A percentile compares a stretch with the other conserved stretches of the same genome.
Conservation (phyloP, 2,113 vertebrate genomes). For the Lycocorax pyrrhopterus region DNA sequence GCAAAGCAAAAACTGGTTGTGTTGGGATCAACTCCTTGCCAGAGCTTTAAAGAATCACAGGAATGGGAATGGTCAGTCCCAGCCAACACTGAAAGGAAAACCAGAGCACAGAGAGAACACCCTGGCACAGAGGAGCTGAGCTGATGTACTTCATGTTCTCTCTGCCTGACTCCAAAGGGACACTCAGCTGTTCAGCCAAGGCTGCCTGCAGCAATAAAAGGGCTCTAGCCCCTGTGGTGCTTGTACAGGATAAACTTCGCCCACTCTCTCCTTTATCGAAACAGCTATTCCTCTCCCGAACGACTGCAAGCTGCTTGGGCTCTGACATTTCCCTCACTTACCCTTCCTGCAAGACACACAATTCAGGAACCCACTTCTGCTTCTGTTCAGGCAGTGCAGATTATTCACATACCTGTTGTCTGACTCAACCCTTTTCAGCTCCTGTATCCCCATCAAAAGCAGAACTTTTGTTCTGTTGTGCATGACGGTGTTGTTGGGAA, state of each 20-base stretch:
- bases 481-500: neutral
- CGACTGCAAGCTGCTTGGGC: neutral
- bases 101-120: fast-evolving
- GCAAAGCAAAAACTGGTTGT: neutral
- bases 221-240: neutral
- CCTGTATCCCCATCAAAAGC: neutral
- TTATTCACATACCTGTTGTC: neutral
- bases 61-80: fast-evolving
- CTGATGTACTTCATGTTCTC: fast-evolving
- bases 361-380: neutral
- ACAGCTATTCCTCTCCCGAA: neutral
- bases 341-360: neutral
- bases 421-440: neutral
- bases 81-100: fast-evolving
- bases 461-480: neutral
- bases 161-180: neutral
- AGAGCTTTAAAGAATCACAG: neutral
- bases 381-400: neutral
- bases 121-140: neutral
- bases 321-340: neutral
- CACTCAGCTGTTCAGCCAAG: neutral
- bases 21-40: neutral
- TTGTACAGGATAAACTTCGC: neutral
- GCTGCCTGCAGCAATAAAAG: neutral
- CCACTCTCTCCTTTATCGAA: neutral